These are phyloP conservation scores for Pomatorhinus ruficollis DNA, from an alignment of 2,113 vertebrate genomes.

Conservation along the genomic window DNA sequence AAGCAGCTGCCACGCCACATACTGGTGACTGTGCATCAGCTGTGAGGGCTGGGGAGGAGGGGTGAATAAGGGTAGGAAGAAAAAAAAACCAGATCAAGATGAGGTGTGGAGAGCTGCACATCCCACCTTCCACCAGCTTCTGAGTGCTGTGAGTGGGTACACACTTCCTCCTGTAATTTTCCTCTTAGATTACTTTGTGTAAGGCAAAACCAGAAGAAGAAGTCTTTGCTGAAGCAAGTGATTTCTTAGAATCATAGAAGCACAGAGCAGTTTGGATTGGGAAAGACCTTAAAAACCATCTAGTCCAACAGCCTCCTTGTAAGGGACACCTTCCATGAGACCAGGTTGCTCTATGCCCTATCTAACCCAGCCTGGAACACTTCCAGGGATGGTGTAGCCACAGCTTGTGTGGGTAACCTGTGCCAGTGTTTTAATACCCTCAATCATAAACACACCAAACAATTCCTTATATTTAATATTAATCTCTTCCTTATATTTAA, in stretches of 20 bases:
- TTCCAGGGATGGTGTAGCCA: background rate
- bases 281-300: background rate
- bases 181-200: background rate
- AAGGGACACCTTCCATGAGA: background rate
- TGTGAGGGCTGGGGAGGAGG: background rate
- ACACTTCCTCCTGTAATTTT: constrained; percentile 8
- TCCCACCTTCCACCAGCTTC: background rate
- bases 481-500: background rate
- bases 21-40: background rate
- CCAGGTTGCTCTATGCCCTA: background rate
- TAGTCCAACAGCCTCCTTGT: background rate
- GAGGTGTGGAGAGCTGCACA: background rate
- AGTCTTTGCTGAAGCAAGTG: background rate
- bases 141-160: background rate
- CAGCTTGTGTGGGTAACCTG: background rate
- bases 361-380: background rate
- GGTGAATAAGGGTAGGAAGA: background rate
- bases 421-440: background rate
- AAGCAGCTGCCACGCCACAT: background rate
- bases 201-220: background rate
- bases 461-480: background rate
- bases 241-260: background rate
- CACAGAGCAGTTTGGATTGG: background rate
- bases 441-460: background rate
- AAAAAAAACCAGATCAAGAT: background rate